Base-by-base conservation (phyloP, 2,888 invertebrate genomes). In the Fabriciana adippe region DNA sequence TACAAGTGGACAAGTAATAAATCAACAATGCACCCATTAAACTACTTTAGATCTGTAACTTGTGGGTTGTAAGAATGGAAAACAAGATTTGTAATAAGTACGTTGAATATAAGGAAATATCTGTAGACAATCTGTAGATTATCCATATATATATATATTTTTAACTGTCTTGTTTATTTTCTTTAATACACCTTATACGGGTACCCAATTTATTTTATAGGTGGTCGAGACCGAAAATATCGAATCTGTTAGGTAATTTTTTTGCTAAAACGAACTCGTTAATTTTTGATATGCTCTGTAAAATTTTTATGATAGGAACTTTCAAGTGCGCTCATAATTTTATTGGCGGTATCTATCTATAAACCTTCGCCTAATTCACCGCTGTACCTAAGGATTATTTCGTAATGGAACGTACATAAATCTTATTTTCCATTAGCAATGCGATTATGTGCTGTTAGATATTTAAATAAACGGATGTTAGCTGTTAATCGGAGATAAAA, bases 391-490 rank as follows among this genome's bases (percentile, higher is more conserved):
- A 73, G 77, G 73, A 80, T 78, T 80, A 79, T 79, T 76, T 72
- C 73, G 54, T 76, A 75, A 77, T 79, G 83, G 77, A 81, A 81
- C 75, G 75, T 73, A 75, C 78, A 82, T 88, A 87, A 86, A 88
- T 87, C 78, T 78, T 75, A 74, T 76, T 80, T 75, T 85, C 82
- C 85, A 89, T 89, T 89, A 87, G 82, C 75, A 74, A 61, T 78
- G 71, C 76, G 76, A 79, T 85, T 79, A 83, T 69, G 64, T 61
- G 60, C 64, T 64, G 18, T 60, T 51, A 47, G 54, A 66, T 55
- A 56, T 64, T 67, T 61, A 50, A 61, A 66, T 18, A 59, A 26
- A 45, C 41, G 50, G 41, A 61, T 26, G 55, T 55, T 61, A 41
- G 61, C 55, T 48, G 55, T 61, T 61, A 61, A 31, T 18, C 15